Base-by-base conservation (phyloP, 2,797 vertebrate genomes). In the Sebastes aleutianus region DNA sequence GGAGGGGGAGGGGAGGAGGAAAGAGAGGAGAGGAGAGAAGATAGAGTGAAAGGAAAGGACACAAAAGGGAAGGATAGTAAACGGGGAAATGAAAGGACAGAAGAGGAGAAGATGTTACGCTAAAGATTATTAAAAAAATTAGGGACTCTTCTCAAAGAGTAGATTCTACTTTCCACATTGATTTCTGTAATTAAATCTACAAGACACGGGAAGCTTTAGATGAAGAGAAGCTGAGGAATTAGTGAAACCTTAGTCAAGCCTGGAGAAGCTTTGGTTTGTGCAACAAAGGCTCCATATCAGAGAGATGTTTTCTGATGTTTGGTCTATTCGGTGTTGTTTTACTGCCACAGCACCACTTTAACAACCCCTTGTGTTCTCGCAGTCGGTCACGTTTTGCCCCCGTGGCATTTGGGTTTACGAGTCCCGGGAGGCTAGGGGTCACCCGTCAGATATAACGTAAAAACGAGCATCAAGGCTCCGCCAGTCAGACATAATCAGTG, bases 361-460 rank as follows among this genome's bases (percentile, higher is more conserved):
- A 16, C 7, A 10, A 32, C 61, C 78, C 57, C 32, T 54, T 0
- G 14, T 62, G 58, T 70, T 50, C 4, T 24, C 13, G 8, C 59
- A 24, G 61, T 59, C 43, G 16, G 54, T 79, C 76, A 71, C 53
- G 1, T 59, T 11, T 70, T 75, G 76, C 62, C 85, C 84, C 70
- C 20, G 43, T 91, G 88, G 80, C 86, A 92, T 92, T 89, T 90
- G 7, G 39, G 34, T 86, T 87, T 88, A 88, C 24, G 83, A 84
- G 78, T 75, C 72, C 36, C 8, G 2, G 65, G 50, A 62, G 68
- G 53, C 24, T 36, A 9, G 13, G n/a, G 14, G 78, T 61, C 54
- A 34, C 39, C 73, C n/a, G 78, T 70, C 61, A 72, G 22, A 67
- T 13, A 26, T 18, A 39, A 88, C 13, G 0, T n/a, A 32, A 18